phyloP scores from a whole-genome alignment of 2,797 vertebrate species.

The Hoplostethus mediterraneus region DNA sequence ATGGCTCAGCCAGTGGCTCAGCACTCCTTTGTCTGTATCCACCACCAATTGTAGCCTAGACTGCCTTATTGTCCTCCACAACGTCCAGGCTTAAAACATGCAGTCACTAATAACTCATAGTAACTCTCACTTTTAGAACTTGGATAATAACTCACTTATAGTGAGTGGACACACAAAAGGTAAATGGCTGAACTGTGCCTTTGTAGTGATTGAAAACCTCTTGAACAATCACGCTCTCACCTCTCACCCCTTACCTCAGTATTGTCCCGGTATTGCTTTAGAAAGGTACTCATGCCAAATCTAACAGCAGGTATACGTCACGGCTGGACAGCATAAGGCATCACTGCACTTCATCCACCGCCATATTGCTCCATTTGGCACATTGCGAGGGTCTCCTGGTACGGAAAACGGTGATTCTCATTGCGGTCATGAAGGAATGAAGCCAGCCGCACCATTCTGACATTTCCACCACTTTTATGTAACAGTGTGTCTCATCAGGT shows the following conservation, averaged over 20 bases:
- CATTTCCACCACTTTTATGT: conserved; percentile 11
- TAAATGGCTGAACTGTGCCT: conserved; percentile 24
- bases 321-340: conserved; percentile 45
- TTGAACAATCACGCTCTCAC: neutral
- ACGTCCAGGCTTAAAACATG: too few relatives aligned
- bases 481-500: conserved; percentile 5
- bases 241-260: neutral
- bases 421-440: conserved; percentile 26
- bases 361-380: conserved; percentile 41
- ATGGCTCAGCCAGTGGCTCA: too few relatives aligned
- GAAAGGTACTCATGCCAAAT: conserved; percentile 52
- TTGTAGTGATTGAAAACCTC: conserved; percentile 17
- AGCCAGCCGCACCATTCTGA: conserved; percentile 1
- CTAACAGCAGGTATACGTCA: conserved; percentile 64
- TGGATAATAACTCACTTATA: too few relatives aligned
- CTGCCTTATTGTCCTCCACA: too few relatives aligned
- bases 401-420: conserved; percentile 33
- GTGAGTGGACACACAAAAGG: neutral
- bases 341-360: conserved; percentile 43
- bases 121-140: too few relatives aligned
- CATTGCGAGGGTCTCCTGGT: conserved; percentile 32
- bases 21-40: too few relatives aligned
- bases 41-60: too few relatives aligned
- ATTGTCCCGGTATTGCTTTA: conserved; percentile 16
- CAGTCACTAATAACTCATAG: too few relatives aligned